These are phyloP conservation scores for Manis javanica DNA, from an alignment of 2,797 vertebrate genomes.

Conservation along the genomic window DNA sequence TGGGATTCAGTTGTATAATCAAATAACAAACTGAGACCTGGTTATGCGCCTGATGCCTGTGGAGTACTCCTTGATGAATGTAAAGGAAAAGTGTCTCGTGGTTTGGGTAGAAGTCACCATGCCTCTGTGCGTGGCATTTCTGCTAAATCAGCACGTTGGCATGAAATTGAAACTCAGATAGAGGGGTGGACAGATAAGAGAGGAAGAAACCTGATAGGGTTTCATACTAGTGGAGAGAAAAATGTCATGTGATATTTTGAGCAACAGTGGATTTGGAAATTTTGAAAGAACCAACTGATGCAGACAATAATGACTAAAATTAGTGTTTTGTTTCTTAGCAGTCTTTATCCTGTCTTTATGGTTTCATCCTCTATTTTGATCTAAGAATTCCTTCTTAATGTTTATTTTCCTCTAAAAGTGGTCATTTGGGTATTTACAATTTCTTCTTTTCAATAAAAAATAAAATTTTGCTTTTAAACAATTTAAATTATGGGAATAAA, in stretches of 20 bases:
- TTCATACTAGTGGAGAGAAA: neutral
- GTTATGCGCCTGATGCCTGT: constrained; percentile 74
- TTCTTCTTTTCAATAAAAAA: neutral
- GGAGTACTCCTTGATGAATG: constrained; percentile 77
- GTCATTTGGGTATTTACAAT: neutral
- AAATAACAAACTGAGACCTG: constrained; percentile 85
- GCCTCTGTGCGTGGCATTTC: neutral
- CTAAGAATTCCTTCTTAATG: neutral
- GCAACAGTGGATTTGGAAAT: neutral
- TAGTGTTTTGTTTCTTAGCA: neutral
- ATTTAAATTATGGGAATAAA: neutral
- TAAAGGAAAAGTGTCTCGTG: constrained; percentile 76
- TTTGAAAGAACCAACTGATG: neutral
- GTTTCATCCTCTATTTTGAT: neutral
- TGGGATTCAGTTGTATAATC: constrained; percentile 88
- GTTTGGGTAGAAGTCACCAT: neutral
- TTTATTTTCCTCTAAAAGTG: neutral
- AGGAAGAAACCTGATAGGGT: neutral
- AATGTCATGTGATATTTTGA: neutral
- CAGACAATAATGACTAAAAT: neutral
- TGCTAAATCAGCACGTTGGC: constrained; percentile 61
- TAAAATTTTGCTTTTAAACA: neutral
- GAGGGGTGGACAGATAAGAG: neutral
- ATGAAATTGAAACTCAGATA: neutral
- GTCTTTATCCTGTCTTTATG: neutral